These are phyloP conservation scores for Steinernema khuongi DNA, from an alignment of 1,140 invertebrate species.

Conservation along the genomic window DNA sequence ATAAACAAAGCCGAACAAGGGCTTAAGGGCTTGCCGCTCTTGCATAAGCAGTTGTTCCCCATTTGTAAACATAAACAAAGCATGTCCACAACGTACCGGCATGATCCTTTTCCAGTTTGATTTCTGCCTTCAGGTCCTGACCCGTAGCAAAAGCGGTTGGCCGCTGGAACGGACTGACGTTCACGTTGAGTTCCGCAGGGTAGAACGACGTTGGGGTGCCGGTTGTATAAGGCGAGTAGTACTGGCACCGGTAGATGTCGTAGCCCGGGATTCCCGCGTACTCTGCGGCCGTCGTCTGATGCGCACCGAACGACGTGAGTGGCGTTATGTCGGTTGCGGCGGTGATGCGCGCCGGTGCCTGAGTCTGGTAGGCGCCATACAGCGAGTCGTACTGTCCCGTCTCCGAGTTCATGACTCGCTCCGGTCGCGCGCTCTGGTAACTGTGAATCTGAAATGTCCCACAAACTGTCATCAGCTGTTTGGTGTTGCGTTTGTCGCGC, in stretches of 20 bases:
- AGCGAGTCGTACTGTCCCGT: conserved; percentile 25
- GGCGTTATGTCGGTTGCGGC: conserved; percentile 29
- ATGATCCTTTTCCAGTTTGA: conserved; percentile 29
- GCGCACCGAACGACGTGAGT: conserved; percentile 21
- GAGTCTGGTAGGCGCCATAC: conserved; percentile 22
- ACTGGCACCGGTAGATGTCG: conserved; percentile 29
- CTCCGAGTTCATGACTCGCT: background rate
- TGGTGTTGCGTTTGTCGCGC: background rate
- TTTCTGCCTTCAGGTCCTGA: background rate
- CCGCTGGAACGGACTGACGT: conserved; percentile 14
- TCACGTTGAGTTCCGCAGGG: conserved; percentile 14
- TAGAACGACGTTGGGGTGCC: conserved; percentile 19
- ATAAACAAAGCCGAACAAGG: conserved; percentile 15
- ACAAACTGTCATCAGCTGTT: background rate
- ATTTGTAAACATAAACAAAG: conserved; percentile 21
- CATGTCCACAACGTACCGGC: background rate
- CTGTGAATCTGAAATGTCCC: conserved; percentile 10
- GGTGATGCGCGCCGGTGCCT: background rate
- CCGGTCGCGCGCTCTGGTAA: background rate
- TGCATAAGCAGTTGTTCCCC: conserved; percentile 15
- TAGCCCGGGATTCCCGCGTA: conserved; percentile 24
- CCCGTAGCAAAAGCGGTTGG: conserved; percentile 10
- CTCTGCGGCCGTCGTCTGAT: conserved; percentile 5
- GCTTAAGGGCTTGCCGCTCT: background rate
- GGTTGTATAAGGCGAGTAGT: conserved; percentile 22